Percentiles rank a stretch among this genome's conserved stretches.
Conservation (phyloP, 2,113 vertebrate species). For the Dromiciops gliroides region DNA sequence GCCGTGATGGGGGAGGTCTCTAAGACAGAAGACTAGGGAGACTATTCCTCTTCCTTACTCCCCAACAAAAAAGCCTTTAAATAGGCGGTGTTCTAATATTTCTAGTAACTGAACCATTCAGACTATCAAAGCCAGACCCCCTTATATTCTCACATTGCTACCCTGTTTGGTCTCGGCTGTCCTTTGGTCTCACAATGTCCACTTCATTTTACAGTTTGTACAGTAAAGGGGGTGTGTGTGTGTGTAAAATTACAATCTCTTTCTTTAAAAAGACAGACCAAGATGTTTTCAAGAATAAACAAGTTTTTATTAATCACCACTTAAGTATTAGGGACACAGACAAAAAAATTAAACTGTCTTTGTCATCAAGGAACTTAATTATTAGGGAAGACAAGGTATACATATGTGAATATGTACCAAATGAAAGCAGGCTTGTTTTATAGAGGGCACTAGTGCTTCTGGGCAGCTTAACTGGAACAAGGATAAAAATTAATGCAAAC, state of each 20-base stretch:
- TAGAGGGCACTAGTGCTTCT: slow-evolving; percentile 34
- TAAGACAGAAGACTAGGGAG: neutral
- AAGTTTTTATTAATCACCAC: slow-evolving; percentile 51
- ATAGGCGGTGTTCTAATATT: neutral
- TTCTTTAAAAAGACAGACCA: neutral
- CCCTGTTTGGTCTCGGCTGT: slow-evolving; percentile 29
- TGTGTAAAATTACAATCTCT: neutral
- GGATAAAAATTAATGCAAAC: slow-evolving; percentile 7
- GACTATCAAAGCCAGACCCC: slow-evolving; percentile 5
- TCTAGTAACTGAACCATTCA: neutral
- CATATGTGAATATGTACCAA: neutral
- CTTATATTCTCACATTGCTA: neutral
- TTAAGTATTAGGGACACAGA: neutral
- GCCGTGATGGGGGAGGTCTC: neutral
- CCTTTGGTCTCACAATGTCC: slow-evolving; percentile 63
- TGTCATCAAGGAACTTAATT: neutral
- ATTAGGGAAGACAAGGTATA: neutral
- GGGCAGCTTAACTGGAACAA: neutral
- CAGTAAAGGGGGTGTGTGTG: neutral
- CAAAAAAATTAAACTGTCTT: neutral
- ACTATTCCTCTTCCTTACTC: neutral
- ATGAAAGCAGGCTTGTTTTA: neutral
- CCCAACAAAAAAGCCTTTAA: neutral
- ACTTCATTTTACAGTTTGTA: slow-evolving; percentile 19
- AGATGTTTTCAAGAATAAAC: slow-evolving; percentile 33